Conservation (phyloP, 2,113 vertebrate genomes). For the Phoenicopterus ruber region DNA sequence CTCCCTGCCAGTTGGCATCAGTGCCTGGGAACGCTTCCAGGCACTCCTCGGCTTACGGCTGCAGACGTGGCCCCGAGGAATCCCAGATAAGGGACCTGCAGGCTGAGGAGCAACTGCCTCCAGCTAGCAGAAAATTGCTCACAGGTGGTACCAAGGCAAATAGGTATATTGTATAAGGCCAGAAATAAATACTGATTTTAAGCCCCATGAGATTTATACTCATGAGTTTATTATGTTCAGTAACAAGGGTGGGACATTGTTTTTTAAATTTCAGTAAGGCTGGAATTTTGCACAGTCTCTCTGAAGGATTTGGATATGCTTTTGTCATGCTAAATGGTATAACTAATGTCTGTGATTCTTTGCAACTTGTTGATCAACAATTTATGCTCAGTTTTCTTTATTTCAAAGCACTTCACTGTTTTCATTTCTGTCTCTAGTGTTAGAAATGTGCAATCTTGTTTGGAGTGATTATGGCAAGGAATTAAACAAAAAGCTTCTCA, state of each 20-base stretch:
- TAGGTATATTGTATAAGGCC: rapidly evolving
- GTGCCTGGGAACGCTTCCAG: not conserved
- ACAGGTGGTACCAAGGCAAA: not conserved
- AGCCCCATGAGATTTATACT: not conserved
- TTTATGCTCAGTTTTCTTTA: not conserved
- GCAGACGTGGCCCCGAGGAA: not conserved
- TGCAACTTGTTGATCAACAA: not conserved
- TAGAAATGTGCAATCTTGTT: not conserved
- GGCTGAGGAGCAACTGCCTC: not conserved
- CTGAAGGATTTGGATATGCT: not conserved
- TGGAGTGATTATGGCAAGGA: not conserved
- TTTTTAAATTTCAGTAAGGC: not conserved
- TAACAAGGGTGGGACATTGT: not conserved
- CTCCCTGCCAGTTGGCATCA: not conserved
- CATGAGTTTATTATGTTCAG: not conserved
- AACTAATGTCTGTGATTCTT: not conserved
- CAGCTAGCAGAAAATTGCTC: not conserved
- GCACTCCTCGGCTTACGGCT: rapidly evolving
- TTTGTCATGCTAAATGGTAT: not conserved
- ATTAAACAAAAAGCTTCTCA: not conserved
- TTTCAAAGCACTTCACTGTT: not conserved
- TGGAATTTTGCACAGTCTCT: not conserved
- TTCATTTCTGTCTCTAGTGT: not conserved
- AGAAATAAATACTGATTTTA: not conserved
- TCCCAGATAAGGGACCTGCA: not conserved